Conservation (phyloP, 2,888 invertebrate species). For the Linnaemya vulpina region DNA sequence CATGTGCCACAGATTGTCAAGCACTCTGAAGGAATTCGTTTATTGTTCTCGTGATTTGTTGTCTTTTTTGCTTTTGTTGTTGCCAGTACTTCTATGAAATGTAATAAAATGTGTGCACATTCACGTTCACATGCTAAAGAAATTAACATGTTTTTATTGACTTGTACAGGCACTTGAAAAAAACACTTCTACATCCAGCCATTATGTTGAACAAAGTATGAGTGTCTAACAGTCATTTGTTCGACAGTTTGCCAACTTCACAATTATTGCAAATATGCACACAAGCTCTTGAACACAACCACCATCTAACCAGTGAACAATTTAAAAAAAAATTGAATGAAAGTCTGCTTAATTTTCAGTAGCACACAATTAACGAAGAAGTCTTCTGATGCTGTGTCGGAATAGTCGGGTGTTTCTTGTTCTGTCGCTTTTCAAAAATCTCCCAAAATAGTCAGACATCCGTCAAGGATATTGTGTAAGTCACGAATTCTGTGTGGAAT, state of each 20-base stretch:
- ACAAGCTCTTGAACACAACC: background rate
- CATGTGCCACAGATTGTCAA: constrained; percentile 8
- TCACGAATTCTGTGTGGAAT: too few relatives aligned
- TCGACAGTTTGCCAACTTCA: background rate
- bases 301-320: too few relatives aligned
- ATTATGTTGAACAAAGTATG: constrained; percentile 19
- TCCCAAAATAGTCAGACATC: too few relatives aligned
- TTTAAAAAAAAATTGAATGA: too few relatives aligned
- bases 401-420: too few relatives aligned
- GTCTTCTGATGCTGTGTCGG: too few relatives aligned
- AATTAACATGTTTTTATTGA: constrained; percentile 66
- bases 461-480: too few relatives aligned
- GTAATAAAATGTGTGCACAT: background rate
- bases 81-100: too few relatives aligned
- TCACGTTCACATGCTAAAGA: constrained; percentile 15
- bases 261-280: background rate
- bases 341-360: too few relatives aligned
- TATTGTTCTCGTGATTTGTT: background rate
- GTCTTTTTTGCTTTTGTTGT: background rate
- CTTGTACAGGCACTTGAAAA: constrained; percentile 57
- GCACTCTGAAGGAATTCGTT: constrained; percentile 29
- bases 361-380: too few relatives aligned
- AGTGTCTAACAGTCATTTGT: constrained; percentile 24
- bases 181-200: constrained; percentile 29
- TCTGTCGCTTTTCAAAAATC: too few relatives aligned